These are phyloP conservation scores for Chionis minor DNA, from an alignment of 2,113 vertebrate species.

Conservation along the genomic window DNA sequence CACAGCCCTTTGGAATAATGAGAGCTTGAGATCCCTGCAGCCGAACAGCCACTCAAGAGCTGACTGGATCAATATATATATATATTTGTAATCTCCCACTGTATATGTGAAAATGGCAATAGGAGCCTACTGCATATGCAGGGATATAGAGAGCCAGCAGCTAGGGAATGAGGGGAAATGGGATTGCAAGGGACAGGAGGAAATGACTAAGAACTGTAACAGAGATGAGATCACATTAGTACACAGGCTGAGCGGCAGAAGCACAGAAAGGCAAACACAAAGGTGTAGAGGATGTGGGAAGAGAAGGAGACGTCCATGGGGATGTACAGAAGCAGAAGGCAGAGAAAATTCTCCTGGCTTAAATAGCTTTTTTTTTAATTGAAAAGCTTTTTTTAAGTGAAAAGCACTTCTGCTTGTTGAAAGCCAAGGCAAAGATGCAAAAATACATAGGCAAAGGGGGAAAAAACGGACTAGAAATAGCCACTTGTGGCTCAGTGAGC, in stretches of 20 bases:
- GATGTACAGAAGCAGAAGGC: neutral
- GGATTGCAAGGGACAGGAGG: neutral
- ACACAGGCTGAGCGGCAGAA: neutral
- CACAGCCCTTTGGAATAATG: neutral
- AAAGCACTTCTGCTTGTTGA: neutral
- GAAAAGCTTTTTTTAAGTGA: neutral
- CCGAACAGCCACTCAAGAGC: neutral
- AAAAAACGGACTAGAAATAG: neutral
- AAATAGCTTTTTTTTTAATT: neutral
- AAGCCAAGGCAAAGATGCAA: neutral
- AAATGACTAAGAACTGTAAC: constrained; percentile 5
- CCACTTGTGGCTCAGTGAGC: neutral
- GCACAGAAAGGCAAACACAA: neutral
- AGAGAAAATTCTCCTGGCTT: neutral
- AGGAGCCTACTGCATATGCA: neutral
- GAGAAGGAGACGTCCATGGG: neutral
- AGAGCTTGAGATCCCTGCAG: neutral
- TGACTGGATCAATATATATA: neutral
- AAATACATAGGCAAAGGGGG: neutral
- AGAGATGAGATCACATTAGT: neutral
- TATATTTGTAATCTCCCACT: neutral
- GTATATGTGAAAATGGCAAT: neutral
- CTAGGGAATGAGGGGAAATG: neutral
- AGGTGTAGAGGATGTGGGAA: neutral
- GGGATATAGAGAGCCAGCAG: neutral